Percentiles rank a stretch among this genome's conserved stretches.
Evolutionary conservation across 2,113 vertebrate species (phyloP).

Genomic region (Ptyas mucosa): DNA sequence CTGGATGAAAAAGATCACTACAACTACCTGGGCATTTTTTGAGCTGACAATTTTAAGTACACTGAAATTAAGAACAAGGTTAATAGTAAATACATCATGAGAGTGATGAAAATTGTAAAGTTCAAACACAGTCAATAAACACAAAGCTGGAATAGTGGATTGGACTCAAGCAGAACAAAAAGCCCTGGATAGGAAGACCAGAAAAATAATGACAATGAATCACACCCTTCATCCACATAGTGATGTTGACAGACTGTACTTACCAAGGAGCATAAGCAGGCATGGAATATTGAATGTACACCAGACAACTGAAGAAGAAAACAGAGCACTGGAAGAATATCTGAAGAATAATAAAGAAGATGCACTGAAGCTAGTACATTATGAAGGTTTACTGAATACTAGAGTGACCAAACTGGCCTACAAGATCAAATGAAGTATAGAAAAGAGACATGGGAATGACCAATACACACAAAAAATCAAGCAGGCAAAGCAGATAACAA

Average conservation of each 20-base stretch:
- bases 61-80: background rate
- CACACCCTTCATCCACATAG: background rate
- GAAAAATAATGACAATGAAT: background rate
- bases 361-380: background rate
- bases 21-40: background rate
- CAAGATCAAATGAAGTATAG: background rate
- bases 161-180: background rate
- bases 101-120: background rate
- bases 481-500: background rate
- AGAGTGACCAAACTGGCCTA: background rate
- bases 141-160: background rate
- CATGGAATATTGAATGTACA: background rate
- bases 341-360: background rate
- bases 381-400: background rate
- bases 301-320: background rate
- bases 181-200: background rate
- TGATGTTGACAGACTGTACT: background rate
- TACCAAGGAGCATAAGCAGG: background rate
- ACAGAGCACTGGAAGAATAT: background rate
- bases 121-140: background rate
- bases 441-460: background rate
- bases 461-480: background rate
- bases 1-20: background rate
- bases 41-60: background rate
- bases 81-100: background rate